Evolutionary conservation across 2,797 vertebrate genomes (phyloP), one percentile per base, ranked within the genome.

Genomic region (Tokudaia tokunoshimensis): DNA sequence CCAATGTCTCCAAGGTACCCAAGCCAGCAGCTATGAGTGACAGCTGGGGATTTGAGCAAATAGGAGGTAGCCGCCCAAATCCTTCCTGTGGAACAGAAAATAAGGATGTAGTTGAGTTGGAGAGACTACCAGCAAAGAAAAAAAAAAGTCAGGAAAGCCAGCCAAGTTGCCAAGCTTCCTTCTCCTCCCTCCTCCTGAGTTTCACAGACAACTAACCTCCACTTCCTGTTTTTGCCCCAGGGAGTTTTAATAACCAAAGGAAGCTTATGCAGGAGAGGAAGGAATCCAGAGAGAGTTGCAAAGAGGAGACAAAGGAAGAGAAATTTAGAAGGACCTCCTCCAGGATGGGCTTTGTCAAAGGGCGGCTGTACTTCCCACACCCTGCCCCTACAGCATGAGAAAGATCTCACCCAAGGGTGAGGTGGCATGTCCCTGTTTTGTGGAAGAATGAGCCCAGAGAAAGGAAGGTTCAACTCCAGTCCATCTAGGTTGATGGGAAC

Each of bases 41-140:
- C 93, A 94, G 89, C 93, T 87, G 84, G 26, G 70, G 50, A 92
- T 96, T 24, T 76, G 83, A 8, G 79, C 89, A 78, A 74, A 85
- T 20, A 34, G 70, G 94, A 92, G 82, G 93, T 34, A 57, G 83
- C 59, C 34, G 29, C 94, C 95, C 96, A 90, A 31, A 70, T 74
- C 86, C 76, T 91, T 88, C 89, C 47, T 1, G 50, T 44, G 65
- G 87, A 89, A 94, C 91, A 91, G 85, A 91, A 93, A 89, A 96
- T 91, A 95, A 96, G 83, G 89, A 72, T 87, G 6, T 3, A 29
- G 61, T n/a, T 81, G 70, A 61, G 79, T 55, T 14, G 78, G 57
- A 63, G 72, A 22, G 72, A 41, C 70, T 44, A 29, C 86, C 86
- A 78, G 55, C 75, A 93, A 5, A 70, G 61, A 63, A 14, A n/a